Evolutionary conservation across 2,888 invertebrate genomes (phyloP).

Genomic region (Polydrusus pterygomalis): DNA sequence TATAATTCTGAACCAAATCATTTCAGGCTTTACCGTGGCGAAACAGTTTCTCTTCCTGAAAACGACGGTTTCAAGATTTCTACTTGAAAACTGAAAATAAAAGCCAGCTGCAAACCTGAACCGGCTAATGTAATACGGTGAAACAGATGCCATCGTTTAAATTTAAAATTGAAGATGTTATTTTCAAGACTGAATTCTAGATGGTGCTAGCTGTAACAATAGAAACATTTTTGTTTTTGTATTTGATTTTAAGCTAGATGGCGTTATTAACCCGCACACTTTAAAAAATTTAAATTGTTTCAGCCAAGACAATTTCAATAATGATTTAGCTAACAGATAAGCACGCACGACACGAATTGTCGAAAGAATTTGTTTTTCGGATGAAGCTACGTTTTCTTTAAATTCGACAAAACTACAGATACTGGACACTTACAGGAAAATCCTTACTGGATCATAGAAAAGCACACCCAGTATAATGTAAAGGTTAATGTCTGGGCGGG

Average conservation of each 20-base stretch:
- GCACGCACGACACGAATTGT: no score
- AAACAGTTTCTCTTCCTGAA: not conserved
- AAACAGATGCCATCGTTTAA: not conserved
- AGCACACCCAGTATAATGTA: no score
- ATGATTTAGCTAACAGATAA: no score
- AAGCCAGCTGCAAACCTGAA: not conserved
- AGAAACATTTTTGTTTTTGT: not conserved
- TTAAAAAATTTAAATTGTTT: no score
- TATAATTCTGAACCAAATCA: not conserved
- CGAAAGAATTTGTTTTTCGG: no score
- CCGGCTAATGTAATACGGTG: not conserved
- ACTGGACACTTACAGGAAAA: no score
- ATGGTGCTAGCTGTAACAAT: not conserved
- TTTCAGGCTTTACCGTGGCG: not conserved
- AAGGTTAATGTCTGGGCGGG: no score
- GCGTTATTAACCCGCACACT: not conserved
- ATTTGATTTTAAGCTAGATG: not conserved
- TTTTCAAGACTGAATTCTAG: not conserved
- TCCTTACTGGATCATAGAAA: no score
- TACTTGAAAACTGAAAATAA: not conserved
- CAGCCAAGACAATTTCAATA: no score
- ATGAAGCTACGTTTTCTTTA: no score
- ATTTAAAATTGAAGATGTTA: not conserved
- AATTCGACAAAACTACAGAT: no score
- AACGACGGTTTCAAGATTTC: not conserved